Evolutionary conservation across 2,113 vertebrate species (phyloP).

Genomic region (Callipepla squamata): DNA sequence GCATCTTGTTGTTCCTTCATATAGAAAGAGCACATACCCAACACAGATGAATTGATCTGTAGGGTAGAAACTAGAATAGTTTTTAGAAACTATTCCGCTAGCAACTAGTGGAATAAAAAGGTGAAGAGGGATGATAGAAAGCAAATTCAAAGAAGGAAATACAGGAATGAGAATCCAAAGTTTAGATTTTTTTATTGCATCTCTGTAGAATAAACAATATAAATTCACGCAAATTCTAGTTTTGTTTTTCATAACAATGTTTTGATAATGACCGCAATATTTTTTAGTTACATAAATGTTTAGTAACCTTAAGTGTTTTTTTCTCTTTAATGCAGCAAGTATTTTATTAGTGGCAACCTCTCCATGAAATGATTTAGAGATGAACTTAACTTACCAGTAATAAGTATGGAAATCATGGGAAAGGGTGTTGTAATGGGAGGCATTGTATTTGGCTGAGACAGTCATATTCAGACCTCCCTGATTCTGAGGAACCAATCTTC

Average conservation of each 20-base stretch:
- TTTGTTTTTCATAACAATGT: not conserved
- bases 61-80: not conserved
- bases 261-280: not conserved
- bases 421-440: not conserved
- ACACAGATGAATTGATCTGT: not conserved
- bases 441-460: not conserved
- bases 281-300: not conserved
- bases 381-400: not conserved
- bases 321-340: not conserved
- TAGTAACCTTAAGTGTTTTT: not conserved
- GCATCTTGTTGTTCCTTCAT: not conserved
- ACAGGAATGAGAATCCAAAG: not conserved
- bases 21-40: fast-evolving
- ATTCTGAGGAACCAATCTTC: not conserved
- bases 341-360: not conserved
- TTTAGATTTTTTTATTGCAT: not conserved
- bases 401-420: not conserved
- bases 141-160: not conserved
- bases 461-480: not conserved
- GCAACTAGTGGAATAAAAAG: not conserved
- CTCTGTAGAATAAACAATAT: not conserved
- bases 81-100: too few species aligned
- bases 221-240: not conserved
- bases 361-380: not conserved
- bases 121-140: not conserved